Evolutionary conservation across 2,888 invertebrate genomes (phyloP), one percentile per base, ranked within the genome.

Genomic region (Bombylius major): DNA sequence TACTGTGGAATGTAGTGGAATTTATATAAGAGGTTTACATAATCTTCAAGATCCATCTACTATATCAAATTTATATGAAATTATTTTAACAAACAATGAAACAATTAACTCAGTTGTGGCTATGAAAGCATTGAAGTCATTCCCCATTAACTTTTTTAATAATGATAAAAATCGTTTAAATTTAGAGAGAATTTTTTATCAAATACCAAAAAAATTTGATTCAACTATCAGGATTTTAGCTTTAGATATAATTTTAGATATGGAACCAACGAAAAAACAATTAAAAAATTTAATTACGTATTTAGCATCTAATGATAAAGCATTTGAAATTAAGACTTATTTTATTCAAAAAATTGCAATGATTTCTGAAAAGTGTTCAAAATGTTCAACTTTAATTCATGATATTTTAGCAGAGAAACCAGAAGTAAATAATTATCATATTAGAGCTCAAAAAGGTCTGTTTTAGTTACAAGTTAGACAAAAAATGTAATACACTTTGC

Each of bases 141-240:
- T 84, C 14, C 76, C 78, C 0, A 61, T 68, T 1, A 62, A 66
- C 3, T 63, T 66, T 39, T 67, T 75, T 31, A 63, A 63, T 23
- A 70, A 70, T 4, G 54, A 61, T 5, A 64, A 71, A 5, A 74
- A 83, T 33, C 72, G 79, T 44, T 69, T 65, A 53, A 65, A 69
- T 1, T 80, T 82, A 1, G 69, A 75, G n/a, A 74, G 71, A 52
- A 78, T 83, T 3, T 83, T 83, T 64, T 82, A 79, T 62, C 82
- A 85, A 67, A 65, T 78, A 3, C 76, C 75, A 23, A 76, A 76
- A 33, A 77, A 75, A 50, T 82, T 82, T 66, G 86, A 87, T 66
- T 83, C 84, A 39, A 86, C 85, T 60, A 79, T 83, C 0, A 76
- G 89, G 64, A 83, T 83, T 1, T 63, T 86, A 53, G 86, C 89